phyloP scores from a whole-genome alignment of 2,888 invertebrate species.

The Amphipoea lucens region DNA sequence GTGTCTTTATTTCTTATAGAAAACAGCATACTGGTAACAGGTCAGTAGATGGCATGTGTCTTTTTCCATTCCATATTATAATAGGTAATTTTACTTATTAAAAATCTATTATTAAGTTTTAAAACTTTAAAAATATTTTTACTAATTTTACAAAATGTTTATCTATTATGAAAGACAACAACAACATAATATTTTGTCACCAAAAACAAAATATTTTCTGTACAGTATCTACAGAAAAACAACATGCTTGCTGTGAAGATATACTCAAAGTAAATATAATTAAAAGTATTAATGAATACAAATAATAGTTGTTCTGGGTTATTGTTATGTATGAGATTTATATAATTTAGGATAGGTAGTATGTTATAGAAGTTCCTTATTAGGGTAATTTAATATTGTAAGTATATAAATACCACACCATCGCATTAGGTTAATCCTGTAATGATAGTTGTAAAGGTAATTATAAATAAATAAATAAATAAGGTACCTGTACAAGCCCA shows the following conservation, averaged over 20 bases:
- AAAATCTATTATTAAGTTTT: background rate
- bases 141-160: background rate
- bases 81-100: background rate
- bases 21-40: background rate
- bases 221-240: background rate
- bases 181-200: background rate
- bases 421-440: too few relatives aligned
- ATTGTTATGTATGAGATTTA: too few relatives aligned
- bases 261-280: background rate
- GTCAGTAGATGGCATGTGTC: background rate
- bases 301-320: too few relatives aligned
- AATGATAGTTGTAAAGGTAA: too few relatives aligned
- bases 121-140: background rate
- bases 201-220: background rate
- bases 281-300: background rate
- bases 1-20: background rate
- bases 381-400: too few relatives aligned
- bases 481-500: background rate
- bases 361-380: too few relatives aligned
- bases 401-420: too few relatives aligned
- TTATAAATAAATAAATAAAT: too few relatives aligned
- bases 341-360: too few relatives aligned
- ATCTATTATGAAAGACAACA: too few relatives aligned
- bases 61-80: background rate
- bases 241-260: background rate